phyloP scores from a whole-genome alignment of 2,888 invertebrate species.

The Epinotia brunnichana region DNA sequence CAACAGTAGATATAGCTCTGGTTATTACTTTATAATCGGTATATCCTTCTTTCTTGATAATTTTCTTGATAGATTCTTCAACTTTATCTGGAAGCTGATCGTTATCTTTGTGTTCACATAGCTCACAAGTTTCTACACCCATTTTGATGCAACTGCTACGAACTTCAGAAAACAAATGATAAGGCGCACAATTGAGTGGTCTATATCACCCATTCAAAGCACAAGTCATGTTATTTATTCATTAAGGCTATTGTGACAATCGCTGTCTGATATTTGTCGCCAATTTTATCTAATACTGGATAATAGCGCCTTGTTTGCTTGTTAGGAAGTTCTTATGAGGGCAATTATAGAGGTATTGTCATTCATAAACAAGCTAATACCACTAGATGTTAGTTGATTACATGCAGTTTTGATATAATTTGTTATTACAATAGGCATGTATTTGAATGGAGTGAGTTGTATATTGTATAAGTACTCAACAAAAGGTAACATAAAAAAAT shows the following conservation, averaged over 20 bases:
- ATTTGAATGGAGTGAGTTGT: no score
- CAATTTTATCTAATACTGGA: not conserved
- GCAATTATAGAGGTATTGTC: not conserved
- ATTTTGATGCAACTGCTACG: not conserved
- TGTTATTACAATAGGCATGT: no score
- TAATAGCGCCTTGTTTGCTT: not conserved
- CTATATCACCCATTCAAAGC: not conserved
- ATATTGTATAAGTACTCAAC: no score
- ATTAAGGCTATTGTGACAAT: not conserved
- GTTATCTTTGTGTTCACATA: not conserved
- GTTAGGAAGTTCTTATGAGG: not conserved
- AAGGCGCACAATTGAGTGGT: not conserved
- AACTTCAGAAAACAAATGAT: not conserved
- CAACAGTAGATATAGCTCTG: conserved; percentile 21
- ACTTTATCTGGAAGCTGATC: conserved; percentile 6
- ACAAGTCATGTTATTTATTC: not conserved
- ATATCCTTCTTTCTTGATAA: conserved; percentile 14
- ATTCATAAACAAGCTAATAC: not conserved
- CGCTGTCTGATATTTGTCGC: not conserved
- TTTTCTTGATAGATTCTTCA: conserved; percentile 4
- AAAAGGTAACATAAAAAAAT: not conserved
- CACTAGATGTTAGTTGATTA: not conserved
- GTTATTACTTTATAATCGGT: not conserved
- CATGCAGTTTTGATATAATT: not conserved
- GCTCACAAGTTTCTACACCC: not conserved